Evolutionary conservation across 2,888 invertebrate species (phyloP).

Genomic region (Cataglyphis livida): DNA sequence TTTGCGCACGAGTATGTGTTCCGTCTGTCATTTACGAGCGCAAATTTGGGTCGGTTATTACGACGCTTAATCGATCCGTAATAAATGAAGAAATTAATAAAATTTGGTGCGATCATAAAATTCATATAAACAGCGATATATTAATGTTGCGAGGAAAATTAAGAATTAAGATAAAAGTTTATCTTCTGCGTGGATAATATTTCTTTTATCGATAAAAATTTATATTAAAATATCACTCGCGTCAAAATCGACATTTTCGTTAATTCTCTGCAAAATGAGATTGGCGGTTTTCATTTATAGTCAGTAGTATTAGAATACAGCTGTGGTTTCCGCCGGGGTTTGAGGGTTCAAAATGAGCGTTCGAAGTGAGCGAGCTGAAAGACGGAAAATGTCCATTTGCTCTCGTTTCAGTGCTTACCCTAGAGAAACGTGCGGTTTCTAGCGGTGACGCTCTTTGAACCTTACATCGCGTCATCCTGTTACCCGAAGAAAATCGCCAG

Average conservation of each 20-base stretch:
- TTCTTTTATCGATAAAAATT: background rate
- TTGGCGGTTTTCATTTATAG: conserved; percentile 12
- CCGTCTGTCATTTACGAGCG: conserved; percentile 31
- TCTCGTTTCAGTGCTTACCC: conserved; percentile 41
- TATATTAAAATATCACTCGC: background rate
- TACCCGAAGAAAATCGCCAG: conserved; percentile 41
- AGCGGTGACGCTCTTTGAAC: conserved; percentile 27
- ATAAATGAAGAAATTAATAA: background rate
- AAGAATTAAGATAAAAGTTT: background rate
- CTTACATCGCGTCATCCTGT: background rate
- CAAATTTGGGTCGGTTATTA: conserved; percentile 63
- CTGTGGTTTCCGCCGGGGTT: conserved; percentile 22
- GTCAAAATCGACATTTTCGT: conserved; percentile 2
- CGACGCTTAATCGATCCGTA: conserved; percentile 48
- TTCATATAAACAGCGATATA: too few species aligned
- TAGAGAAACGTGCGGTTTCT: conserved; percentile 20
- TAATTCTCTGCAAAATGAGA: background rate
- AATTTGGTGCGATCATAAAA: background rate
- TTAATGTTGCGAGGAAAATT: background rate
- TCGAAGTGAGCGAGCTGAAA: conserved; percentile 1
- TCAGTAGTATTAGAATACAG: conserved; percentile 18
- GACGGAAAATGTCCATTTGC: conserved; percentile 41
- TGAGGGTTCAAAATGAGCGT: background rate
- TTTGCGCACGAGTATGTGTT: conserved; percentile 57
- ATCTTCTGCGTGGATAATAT: background rate